Evolutionary conservation across 2,888 invertebrate genomes (phyloP).

Genomic region (Caenorhabditis macrosperma): DNA sequence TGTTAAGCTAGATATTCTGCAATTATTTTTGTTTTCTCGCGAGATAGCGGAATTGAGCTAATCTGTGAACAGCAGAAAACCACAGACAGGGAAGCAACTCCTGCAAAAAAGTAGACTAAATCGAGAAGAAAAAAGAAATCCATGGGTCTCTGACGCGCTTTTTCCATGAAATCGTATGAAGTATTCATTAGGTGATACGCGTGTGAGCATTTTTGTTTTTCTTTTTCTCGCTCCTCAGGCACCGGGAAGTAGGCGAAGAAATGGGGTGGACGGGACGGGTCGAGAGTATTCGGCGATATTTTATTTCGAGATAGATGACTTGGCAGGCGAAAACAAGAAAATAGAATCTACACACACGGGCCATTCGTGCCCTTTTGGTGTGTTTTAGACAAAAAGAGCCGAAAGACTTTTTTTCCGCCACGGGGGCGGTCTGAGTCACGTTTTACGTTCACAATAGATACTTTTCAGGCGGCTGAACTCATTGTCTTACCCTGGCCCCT

Average conservation of each 20-base stretch:
- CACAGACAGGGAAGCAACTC: neutral
- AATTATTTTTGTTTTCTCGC: too few relatives aligned
- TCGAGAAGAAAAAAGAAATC: constrained; percentile 20
- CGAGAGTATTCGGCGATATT: neutral
- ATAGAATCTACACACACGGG: neutral
- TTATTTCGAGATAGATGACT: too few relatives aligned
- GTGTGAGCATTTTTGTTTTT: constrained; percentile 19
- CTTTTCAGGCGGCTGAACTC: constrained; percentile 45
- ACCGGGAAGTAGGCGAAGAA: constrained; percentile 1
- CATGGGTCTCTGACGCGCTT: constrained; percentile 4
- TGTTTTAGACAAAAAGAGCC: neutral
- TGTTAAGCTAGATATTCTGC: neutral
- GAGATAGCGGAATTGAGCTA: neutral
- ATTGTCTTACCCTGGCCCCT: constrained; percentile 39
- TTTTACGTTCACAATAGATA: constrained; percentile 25
- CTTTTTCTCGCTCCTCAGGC: neutral
- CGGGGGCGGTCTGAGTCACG: constrained; percentile 11
- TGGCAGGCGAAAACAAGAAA: neutral
- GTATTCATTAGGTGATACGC: constrained; percentile 45
- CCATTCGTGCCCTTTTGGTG: neutral
- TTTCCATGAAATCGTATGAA: constrained; percentile 35
- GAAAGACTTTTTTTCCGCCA: neutral
- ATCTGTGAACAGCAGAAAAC: neutral
- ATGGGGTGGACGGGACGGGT: neutral
- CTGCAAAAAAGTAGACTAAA: constrained; percentile 5